phyloP scores from a whole-genome alignment of 2,888 invertebrate species.

The Autographa gamma region DNA sequence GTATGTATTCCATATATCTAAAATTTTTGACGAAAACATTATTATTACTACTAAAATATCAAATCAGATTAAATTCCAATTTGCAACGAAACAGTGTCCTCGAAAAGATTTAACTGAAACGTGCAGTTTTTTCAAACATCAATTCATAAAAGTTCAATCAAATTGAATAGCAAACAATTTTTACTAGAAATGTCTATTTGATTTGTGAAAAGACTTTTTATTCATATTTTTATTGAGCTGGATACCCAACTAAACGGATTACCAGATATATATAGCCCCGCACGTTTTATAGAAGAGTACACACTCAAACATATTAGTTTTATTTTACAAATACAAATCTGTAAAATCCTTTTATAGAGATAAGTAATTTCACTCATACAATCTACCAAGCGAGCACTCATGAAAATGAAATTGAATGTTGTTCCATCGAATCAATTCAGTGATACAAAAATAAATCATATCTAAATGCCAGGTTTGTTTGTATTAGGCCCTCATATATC shows the following conservation, averaged over 20 bases:
- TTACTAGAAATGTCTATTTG: background rate
- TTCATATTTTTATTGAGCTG: background rate
- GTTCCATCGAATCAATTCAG: background rate
- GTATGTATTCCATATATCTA: slow-evolving; percentile 83
- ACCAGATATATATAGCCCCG: background rate
- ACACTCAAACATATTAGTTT: slow-evolving; percentile 1
- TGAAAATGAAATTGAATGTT: background rate
- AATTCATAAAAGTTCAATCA: background rate
- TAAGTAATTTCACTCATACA: background rate
- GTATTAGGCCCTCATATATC: slow-evolving; percentile 8
- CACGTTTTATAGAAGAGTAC: background rate
- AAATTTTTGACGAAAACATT: background rate
- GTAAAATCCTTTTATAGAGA: background rate
- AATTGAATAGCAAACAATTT: background rate
- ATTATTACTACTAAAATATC: background rate
- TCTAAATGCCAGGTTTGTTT: background rate
- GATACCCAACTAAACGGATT: slow-evolving; percentile 11
- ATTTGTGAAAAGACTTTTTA: background rate
- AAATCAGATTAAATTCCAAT: background rate
- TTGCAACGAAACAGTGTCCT: background rate
- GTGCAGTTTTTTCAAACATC: background rate
- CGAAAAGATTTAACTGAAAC: background rate
- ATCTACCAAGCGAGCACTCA: background rate
- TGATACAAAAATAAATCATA: background rate
- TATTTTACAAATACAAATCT: background rate